Conservation (phyloP, 2,888 invertebrate genomes). For the Drosophila gaucha region DNA sequence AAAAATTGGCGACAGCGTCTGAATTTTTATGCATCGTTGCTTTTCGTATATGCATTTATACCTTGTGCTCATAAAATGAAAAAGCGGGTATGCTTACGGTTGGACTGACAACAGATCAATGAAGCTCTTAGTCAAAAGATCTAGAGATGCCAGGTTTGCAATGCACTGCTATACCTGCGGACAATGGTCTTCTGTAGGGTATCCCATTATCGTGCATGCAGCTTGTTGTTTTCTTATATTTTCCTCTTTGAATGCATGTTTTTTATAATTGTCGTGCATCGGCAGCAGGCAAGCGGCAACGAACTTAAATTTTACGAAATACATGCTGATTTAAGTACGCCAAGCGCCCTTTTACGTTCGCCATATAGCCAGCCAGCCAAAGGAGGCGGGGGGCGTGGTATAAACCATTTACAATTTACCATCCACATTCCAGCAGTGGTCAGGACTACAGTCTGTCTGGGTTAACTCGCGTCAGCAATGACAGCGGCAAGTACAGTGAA, state of each 20-base stretch:
- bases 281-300: constrained; percentile 10
- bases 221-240: not conserved
- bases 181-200: not conserved
- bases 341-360: not conserved
- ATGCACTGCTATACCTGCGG: not conserved
- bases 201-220: not conserved
- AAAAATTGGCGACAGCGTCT: constrained; percentile 28
- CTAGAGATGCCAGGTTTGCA: not conserved
- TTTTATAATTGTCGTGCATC: constrained; percentile 27
- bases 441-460: constrained; percentile 19
- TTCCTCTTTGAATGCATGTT: not conserved
- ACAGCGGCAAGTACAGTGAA: constrained; percentile 20
- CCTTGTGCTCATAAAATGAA: not conserved
- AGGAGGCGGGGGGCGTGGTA: constrained; percentile 16
- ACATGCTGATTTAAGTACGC: constrained; percentile 25
- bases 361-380: too few relatives aligned
- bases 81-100: not conserved
- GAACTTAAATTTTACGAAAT: constrained; percentile 29
- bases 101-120: too few relatives aligned
- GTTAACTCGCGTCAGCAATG: constrained; percentile 28
- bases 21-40: constrained; percentile 33
- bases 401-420: constrained; percentile 14
- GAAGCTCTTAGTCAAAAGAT: too few relatives aligned
- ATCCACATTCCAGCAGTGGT: constrained; percentile 15
- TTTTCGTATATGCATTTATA: not conserved